Evolutionary conservation across 2,113 vertebrate genomes (phyloP), one percentile per base, ranked within the genome.

Genomic region (Carassius auratus): DNA sequence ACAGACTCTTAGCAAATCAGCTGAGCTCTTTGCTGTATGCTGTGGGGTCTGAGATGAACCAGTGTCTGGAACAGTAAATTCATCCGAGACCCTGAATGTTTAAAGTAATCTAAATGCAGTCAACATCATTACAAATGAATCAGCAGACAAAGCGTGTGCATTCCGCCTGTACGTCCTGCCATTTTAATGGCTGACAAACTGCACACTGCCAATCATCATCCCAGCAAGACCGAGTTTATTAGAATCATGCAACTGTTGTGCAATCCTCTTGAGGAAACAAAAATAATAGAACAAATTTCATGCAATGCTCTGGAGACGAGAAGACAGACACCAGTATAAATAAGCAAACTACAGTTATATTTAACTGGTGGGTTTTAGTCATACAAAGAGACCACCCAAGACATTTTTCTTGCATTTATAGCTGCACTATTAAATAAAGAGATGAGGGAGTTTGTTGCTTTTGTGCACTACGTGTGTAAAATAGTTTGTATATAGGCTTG

Each of bases 111-210:
- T 69, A 17, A 76, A 30, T 26, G 57, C 36, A 23, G 17, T 62
- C 77, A 15, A n/a, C 33, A 36, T 45, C 15, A 52, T 76, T 55
- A 30, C 26, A 17, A 15, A 33, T 57, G 14, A 50, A 38, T 48
- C 3, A 3, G 14, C 2, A 15, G 42, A 42, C 42, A 45, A 45
- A 10, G 1, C 42, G 8, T 15, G 9, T 12, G 19, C 9, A 21
- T 61, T 19, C 52, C 5, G 8, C 14, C 38, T 42, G 61, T 15
- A 19, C 0, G 8, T 76, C 50, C 23, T 77, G 48, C 26, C 38
- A n/a, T 74, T 3, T 75, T 81, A 81, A 23, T 80, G 1, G 6
- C 38, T 81, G 78, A 19, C 14, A 81, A 81, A 66, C 23, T 30
- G n/a, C 61, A 66, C 42, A 9, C 2, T 3, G 36, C n/a, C 77